These are phyloP conservation scores for Uropsilus gracilis DNA, from an alignment of 2,113 vertebrate genomes.

Conservation along the genomic window DNA sequence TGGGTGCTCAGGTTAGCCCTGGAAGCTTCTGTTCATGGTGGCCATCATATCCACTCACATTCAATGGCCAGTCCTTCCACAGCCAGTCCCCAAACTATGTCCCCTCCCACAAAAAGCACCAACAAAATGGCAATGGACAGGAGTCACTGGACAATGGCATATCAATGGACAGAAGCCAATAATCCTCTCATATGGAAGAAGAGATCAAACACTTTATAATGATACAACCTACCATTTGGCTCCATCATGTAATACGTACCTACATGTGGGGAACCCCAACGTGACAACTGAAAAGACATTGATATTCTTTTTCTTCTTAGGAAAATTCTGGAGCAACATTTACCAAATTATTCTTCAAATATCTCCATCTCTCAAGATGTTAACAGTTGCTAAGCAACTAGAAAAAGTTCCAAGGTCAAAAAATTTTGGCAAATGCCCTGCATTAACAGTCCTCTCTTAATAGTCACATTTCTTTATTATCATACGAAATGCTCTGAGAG, in stretches of 20 bases:
- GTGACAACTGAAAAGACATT: not conserved
- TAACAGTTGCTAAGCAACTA: slow-evolving; percentile 1
- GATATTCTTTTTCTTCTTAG: not conserved
- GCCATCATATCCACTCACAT: not conserved
- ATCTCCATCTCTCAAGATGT: not conserved
- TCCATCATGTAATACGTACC: not conserved
- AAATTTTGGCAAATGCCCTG: not conserved
- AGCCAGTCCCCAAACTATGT: not conserved
- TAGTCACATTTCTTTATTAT: not conserved
- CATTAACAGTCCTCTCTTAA: not conserved
- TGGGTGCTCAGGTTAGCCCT: not conserved
- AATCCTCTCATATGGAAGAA: not conserved
- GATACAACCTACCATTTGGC: not conserved
- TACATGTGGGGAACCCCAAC: not conserved
- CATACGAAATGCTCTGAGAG: slow-evolving; percentile 9
- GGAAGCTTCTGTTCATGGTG: not conserved
- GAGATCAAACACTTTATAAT: not conserved
- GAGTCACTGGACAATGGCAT: not conserved
- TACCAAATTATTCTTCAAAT: slow-evolving; percentile 28
- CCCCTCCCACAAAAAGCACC: not conserved
- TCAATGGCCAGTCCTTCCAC: not conserved
- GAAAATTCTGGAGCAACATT: not conserved
- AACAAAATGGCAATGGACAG: not conserved
- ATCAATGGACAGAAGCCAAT: not conserved
- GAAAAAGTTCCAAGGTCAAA: not conserved